Evolutionary conservation across 2,113 vertebrate genomes (phyloP), one percentile per base, ranked within the genome.

Genomic region (Oreotragus oreotragus): DNA sequence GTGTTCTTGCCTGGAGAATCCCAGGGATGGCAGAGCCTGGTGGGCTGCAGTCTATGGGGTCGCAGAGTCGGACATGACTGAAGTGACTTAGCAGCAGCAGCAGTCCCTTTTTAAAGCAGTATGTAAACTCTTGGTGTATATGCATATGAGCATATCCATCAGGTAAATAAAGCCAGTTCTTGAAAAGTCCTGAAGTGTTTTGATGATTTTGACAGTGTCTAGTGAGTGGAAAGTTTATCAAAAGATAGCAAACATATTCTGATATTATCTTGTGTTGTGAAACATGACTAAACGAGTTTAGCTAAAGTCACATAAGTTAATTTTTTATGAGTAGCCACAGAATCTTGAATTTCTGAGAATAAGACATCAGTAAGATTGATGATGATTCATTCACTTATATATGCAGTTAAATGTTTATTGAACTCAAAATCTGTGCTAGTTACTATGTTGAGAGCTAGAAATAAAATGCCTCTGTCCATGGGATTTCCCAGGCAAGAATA

Each of bases 271-370:
- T 96, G 16, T 85, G 25, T 94, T 93, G 62, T 84, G 64, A 96
- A 96, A 60, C 10, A 70, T 88, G 27, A 66, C n/a, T 81, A 55
- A 96, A 95, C 36, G 21, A 58, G 30, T 66, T 79, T 49, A 80
- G 39, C 85, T 70, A 39, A 88, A 96, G 49, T 80, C 64, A 87
- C 36, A 15, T 43, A 85, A 76, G 58, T 62, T 47, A 88, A 73
- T 58, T 81, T 96, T 47, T 76, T 93, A 4, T 77, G 87, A 87
- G 21, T 89, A 85, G 13, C 21, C 49, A 89, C 83, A 64, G 30
- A 66, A 36, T 5, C 80, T 87, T 92, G 43, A 16, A 79, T 92
- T 97, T 96, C 83, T 97, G 81, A 94, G 28, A 79, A 49, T 49
- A 96, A 96, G 90, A 16, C 10, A 79, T 89, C 45, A 43, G 77